Percentiles rank a stretch among this genome's conserved stretches.
phyloP scores from a whole-genome alignment of 2,113 vertebrate species.

The Campylomormyrus tamandua region DNA sequence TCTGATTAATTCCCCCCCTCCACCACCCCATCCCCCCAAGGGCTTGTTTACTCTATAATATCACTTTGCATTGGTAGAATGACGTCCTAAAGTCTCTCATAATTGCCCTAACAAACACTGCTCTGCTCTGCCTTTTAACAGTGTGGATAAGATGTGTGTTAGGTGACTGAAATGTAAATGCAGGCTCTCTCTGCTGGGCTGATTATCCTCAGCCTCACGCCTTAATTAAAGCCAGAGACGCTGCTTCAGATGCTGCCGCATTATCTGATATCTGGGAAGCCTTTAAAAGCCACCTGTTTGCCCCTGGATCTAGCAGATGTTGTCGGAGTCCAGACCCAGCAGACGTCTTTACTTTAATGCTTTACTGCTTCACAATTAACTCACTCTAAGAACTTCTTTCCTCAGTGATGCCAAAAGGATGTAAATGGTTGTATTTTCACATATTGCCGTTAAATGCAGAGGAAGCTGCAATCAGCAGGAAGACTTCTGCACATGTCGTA shows the following conservation, averaged over 20 bases:
- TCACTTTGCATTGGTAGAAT: background rate
- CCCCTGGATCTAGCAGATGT: conserved; percentile 1
- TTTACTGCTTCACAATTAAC: background rate
- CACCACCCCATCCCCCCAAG: background rate
- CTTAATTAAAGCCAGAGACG: background rate
- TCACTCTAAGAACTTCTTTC: background rate
- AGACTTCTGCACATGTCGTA: background rate
- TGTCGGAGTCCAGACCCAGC: background rate
- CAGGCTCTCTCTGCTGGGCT: background rate
- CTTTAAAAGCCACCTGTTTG: background rate
- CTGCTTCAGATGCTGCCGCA: background rate
- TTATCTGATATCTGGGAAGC: background rate
- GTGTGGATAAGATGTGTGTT: background rate
- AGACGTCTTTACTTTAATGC: background rate
- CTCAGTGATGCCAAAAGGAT: background rate
- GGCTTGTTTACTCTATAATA: background rate
- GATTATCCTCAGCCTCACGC: background rate
- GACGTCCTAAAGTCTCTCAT: background rate
- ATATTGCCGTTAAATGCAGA: background rate
- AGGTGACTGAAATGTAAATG: background rate
- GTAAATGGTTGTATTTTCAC: background rate
- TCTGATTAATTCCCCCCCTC: background rate
- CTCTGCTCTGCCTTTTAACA: background rate
- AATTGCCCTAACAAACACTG: background rate
- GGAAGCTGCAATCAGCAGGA: background rate